phyloP scores from a whole-genome alignment of 2,797 vertebrate genomes.

The Enteromius afrohamiltoni region DNA sequence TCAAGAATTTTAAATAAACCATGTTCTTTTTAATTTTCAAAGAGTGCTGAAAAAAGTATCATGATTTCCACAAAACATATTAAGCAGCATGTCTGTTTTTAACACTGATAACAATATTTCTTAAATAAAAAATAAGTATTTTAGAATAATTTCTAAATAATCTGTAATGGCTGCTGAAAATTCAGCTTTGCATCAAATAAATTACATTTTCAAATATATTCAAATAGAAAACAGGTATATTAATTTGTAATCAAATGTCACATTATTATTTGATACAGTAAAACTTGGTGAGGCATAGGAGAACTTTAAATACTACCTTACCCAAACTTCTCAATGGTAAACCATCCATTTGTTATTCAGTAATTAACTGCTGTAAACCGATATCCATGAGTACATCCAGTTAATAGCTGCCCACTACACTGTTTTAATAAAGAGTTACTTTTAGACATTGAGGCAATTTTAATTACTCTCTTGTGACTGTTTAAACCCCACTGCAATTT shows the following conservation, averaged over 20 bases:
- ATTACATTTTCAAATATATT: not conserved
- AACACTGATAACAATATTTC: not conserved
- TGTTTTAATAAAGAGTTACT: not conserved
- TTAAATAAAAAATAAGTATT: not conserved
- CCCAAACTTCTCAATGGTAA: not conserved
- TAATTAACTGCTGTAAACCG: not conserved
- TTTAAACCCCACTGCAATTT: constrained; percentile 25
- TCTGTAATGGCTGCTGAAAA: not conserved
- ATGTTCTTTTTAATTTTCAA: not conserved
- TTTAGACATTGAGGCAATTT: constrained; percentile 4
- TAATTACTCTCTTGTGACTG: constrained; percentile 9
- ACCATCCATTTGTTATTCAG: not conserved
- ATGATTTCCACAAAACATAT: not conserved
- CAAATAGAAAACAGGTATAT: not conserved
- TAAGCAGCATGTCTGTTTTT: not conserved
- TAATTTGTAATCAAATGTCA: not conserved
- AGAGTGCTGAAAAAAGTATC: not conserved
- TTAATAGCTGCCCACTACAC: not conserved
- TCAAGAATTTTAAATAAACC: not conserved
- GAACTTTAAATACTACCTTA: not conserved
- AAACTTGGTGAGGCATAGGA: not conserved
- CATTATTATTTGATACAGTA: not conserved
- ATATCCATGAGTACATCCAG: not conserved
- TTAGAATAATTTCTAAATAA: not conserved
- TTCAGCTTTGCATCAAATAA: not conserved